Base-by-base conservation (phyloP, 2,113 vertebrate genomes). In the Perognathus longimembris region DNA sequence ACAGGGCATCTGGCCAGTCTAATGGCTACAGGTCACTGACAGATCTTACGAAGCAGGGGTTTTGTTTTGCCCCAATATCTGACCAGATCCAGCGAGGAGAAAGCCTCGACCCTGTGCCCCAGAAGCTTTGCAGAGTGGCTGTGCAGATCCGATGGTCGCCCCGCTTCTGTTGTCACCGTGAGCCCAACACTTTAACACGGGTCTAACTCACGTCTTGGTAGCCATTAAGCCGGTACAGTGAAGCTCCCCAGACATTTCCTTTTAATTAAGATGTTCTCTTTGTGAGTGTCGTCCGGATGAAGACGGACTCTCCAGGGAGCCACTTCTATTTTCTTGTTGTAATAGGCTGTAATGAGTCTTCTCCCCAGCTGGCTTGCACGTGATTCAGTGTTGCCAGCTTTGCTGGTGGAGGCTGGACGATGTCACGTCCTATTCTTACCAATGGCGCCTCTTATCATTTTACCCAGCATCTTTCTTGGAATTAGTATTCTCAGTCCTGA, bases 401-500 rank as follows among this genome's bases (percentile, higher is more conserved):
- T 57, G 14, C 21, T 79, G 42, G 26, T 10, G 40, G 73, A 71
- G 54, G 40, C 57, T 75, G 26, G 40, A 54, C 2, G 30, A n/a
- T 78, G 74, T 88, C 57, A 15, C 50, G 77, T 96, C 80, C 38
- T 81, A 5, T 64, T 70, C 21, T 91, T 78, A 70, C 1, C 90
- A 36, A 89, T 20, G n/a, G n/a, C n/a, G n/a, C n/a, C n/a, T n/a
- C n/a, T 87, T 77, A 67, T 78, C 73, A 85, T 90, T 88, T 71
- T 32, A 42, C 18, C 7, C 54, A 91, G 38, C 4, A 54, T 28
- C 28, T 42, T 88, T 86, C 21, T 10, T 54, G 5, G 24, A 94
- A 82, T 90, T 84, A 45, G 77, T 88, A 76, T 50, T 38, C 38
- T 79, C 81, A 81, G 18, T 22, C 32, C 86, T 86, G 50, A 54